Percentiles rank a stretch among this genome's conserved stretches.
Evolutionary conservation across 1,140 invertebrate genomes (phyloP).

Genomic region (Zophobas morio): DNA sequence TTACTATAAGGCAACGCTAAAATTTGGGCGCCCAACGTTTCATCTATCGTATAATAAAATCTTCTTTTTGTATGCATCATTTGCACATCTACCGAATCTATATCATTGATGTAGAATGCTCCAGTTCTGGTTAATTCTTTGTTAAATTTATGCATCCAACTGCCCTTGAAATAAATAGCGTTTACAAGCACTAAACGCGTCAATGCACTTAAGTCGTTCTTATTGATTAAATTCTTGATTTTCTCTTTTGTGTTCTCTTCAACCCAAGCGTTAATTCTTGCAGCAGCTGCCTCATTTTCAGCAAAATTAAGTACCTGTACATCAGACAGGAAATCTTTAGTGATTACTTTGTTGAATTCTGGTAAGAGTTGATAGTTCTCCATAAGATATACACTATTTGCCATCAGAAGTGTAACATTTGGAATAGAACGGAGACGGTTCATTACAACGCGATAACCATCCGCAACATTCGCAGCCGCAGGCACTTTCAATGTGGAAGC

Average conservation of each 20-base stretch:
- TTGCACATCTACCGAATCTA: slow-evolving; percentile 62
- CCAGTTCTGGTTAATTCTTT: slow-evolving; percentile 67
- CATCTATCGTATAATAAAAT: slow-evolving; percentile 70
- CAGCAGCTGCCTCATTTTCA: slow-evolving; percentile 62
- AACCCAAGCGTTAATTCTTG: slow-evolving; percentile 80
- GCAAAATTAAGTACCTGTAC: slow-evolving; percentile 72
- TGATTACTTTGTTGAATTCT: neutral
- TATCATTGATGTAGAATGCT: slow-evolving; percentile 64
- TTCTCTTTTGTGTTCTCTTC: slow-evolving; percentile 78
- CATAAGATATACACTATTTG: slow-evolving; percentile 76
- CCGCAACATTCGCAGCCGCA: slow-evolving; percentile 52
- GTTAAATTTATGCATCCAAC: slow-evolving; percentile 72
- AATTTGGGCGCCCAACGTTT: slow-evolving; percentile 66
- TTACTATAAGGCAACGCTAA: slow-evolving; percentile 73
- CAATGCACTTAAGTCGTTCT: slow-evolving; percentile 69
- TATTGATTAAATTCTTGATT: slow-evolving; percentile 76
- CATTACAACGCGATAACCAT: slow-evolving; percentile 66
- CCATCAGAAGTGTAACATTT: slow-evolving; percentile 72
- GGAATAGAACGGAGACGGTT: slow-evolving; percentile 65
- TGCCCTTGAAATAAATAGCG: slow-evolving; percentile 85
- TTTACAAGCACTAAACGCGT: slow-evolving; percentile 81
- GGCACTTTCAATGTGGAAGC: slow-evolving; percentile 57
- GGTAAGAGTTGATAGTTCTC: slow-evolving; percentile 62
- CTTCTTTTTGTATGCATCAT: slow-evolving; percentile 75
- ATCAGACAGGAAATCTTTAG: slow-evolving; percentile 60